Conservation (phyloP, 2,797 vertebrate genomes). For the Nothura maculosa region DNA sequence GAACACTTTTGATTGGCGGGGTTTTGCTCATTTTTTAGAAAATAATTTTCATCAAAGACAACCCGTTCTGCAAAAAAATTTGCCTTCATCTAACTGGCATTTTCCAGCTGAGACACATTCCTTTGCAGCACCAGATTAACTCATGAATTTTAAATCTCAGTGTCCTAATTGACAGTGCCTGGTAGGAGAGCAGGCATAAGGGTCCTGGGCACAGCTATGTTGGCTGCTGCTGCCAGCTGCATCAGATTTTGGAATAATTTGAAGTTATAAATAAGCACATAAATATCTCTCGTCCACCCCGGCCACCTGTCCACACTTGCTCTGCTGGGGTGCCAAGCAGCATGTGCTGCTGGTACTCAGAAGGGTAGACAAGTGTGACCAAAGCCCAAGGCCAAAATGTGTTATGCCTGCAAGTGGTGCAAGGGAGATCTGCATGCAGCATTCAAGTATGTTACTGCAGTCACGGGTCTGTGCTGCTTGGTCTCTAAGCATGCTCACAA, state of each 20-base stretch:
- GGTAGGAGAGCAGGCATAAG: not conserved
- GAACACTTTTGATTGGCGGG: not conserved
- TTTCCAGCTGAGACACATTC: not conserved
- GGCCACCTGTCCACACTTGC: fast-evolving
- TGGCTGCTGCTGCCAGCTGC: not conserved
- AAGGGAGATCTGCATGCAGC: fast-evolving
- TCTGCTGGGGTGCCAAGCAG: not conserved
- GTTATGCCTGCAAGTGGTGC: fast-evolving
- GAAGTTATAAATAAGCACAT: not conserved
- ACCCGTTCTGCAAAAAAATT: fast-evolving
- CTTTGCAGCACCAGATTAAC: not conserved
- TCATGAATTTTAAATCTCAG: not conserved
- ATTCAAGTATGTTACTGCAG: fast-evolving
- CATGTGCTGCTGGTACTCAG: not conserved
- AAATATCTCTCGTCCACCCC: not conserved
- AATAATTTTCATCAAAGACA: not conserved
- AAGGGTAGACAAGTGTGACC: not conserved
- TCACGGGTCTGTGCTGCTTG: fast-evolving
- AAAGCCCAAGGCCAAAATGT: not conserved
- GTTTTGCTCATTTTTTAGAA: not conserved
- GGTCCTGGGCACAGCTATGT: fast-evolving
- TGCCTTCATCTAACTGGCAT: not conserved
- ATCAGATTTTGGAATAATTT: fast-evolving
- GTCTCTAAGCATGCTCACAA: fast-evolving
- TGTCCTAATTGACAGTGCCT: not conserved